Base-by-base conservation (phyloP, 1,140 invertebrate species). In the Adelges cooleyi region DNA sequence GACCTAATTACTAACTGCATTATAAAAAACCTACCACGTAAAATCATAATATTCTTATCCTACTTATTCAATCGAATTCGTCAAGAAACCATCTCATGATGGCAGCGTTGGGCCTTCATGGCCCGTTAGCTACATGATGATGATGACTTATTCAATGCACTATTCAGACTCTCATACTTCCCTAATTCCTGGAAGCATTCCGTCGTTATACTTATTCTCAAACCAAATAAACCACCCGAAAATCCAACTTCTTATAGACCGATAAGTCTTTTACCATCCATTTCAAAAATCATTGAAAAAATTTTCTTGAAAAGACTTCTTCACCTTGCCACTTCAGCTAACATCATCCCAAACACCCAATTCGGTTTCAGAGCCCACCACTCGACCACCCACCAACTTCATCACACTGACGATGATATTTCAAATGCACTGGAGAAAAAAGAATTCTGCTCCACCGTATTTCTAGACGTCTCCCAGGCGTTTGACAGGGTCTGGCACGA, bases 151-250 rank as follows among this genome's bases (percentile, higher is more conserved):
- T 66, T 66, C 48, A 66, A 66, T 33, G 50, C 65, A 25, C 27
- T 66, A 15, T 33, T 66, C 15, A 66, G 65, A 42, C 11, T 66
- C 23, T 42, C 33, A 38, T 66, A 52, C 20, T 53, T 33, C 20
- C 65, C 65, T 15, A 54, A 36, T n/a, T 0, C 49, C 15, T 76
- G 72, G 71, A 72, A 75, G 68, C 51, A 69, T 18, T 70, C 73
- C 2, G 22, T 67, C 65, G 70, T 76, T 13, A 69, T 75, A 11
- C 69, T 73, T 17, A 70, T 74, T 9, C 71, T 70, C 1, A 75
- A 74, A 65, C 67, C 70, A 42, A 65, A 67, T 20, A 69, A 68
- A 65, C 51, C 68, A 52, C 66, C 67, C 2, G 42, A 67, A 23
- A 50, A 66, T 2, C 44, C 67, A 8, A 56, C 70, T 8, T 70